Evolutionary conservation across 2,113 vertebrate genomes (phyloP), one percentile per base, ranked within the genome.

Genomic region (Syrrhaptes paradoxus): DNA sequence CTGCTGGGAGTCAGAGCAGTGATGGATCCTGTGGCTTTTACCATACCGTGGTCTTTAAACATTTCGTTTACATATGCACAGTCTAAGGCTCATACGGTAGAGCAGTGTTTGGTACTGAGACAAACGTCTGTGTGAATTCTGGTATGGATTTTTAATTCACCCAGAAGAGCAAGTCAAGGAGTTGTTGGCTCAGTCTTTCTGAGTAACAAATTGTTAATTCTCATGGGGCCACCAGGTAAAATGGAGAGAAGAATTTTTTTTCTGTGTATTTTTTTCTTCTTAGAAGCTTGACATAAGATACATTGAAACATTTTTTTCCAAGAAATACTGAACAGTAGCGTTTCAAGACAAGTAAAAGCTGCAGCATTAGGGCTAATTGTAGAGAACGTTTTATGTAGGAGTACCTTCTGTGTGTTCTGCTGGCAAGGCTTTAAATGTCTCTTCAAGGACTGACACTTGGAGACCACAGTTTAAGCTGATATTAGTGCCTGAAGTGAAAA

Each of bases 391-490:
- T 88, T 43, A 36, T 48, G 85, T 83, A 67, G 95, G 82, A 95
- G 75, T 85, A 65, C 59, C n/a, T 88, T 94, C 76, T 91, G 67
- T 87, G 80, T 85, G 73, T 67, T 89, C 88, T 93, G 46, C 75
- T 96, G 91, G 85, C 78, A 87, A 57, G 87, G 59, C 34, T 88
- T 83, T 62, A 61, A 86, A 90, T 90, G 67, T 43, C 86, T 92
- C 63, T 86, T 74, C 0, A 25, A 93, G 90, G 68, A 18, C 65
- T 84, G 85, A 86, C 75, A 52, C 87, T 88, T n/a, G 48, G 78
- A 95, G 82, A 88, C 85, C 82, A 63, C 85, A 86, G 36, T n/a
- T 89, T 90, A 87, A 96, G 82, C 62, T 70, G 63, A 46, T 90
- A 46, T 31, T 90, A 74, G 46, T 61, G 90, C 87, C 88, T 91